A percentile compares a stretch with the other conserved stretches of the same genome.
Conservation (phyloP, 2,797 vertebrate genomes). For the Rhinichthys osculus region DNA sequence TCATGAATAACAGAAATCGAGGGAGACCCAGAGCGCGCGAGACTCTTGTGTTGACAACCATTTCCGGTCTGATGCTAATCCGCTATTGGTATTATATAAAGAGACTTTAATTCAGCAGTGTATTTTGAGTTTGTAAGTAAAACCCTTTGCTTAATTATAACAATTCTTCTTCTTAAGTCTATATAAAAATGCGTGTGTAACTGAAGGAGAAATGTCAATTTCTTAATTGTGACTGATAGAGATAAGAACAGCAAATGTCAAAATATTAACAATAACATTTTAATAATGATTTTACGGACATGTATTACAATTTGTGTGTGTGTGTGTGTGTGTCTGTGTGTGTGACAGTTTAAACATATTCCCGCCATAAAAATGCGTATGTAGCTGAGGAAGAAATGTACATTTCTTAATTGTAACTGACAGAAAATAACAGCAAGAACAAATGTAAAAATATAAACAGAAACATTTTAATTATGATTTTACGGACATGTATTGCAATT, state of each 20-base stretch:
- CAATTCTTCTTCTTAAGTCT: neutral
- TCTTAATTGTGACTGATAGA: no score
- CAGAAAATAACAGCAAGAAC: neutral
- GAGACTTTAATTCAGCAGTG: neutral
- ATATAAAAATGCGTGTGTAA: neutral
- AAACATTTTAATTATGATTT: neutral
- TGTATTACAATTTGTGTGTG: no score
- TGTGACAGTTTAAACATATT: no score
- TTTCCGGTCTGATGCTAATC: neutral
- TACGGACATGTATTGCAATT: neutral
- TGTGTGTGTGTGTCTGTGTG: no score
- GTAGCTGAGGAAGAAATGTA: no score
- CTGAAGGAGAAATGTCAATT: no score
- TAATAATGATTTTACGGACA: no score
- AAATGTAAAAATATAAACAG: neutral
- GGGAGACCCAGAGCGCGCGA: neutral
- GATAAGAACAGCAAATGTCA: no score
- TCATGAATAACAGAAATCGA: conserved; percentile 19
- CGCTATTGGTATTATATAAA: neutral
- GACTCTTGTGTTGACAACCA: neutral
- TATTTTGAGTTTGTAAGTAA: neutral
- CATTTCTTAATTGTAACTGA: no score
- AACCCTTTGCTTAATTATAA: neutral
- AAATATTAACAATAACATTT: no score
- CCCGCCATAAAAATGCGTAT: no score